These are phyloP conservation scores for Centropus bengalensis DNA, from an alignment of 2,113 vertebrate species.

Conservation along the genomic window DNA sequence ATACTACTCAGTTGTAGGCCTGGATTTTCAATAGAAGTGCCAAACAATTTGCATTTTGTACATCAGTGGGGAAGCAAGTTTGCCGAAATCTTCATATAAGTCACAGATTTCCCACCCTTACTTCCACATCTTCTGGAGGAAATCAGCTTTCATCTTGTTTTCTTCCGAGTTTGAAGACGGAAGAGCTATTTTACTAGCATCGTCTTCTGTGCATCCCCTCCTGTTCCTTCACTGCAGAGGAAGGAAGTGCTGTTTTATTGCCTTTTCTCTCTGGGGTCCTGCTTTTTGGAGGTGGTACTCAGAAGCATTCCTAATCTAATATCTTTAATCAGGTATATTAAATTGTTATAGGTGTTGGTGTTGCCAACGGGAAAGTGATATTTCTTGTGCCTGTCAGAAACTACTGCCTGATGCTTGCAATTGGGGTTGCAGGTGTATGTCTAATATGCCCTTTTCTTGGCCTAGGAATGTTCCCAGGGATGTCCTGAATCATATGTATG, in stretches of 20 bases:
- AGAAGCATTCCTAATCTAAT: not conserved
- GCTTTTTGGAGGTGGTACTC: not conserved
- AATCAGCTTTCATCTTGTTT: not conserved
- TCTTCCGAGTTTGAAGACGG: not conserved
- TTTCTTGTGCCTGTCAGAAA: not conserved
- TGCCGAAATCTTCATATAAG: not conserved
- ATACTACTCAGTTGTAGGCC: conserved; percentile 7
- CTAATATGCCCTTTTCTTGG: not conserved
- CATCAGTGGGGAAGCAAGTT: conserved; percentile 20
- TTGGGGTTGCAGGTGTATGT: not conserved
- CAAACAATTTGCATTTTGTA: conserved; percentile 19
- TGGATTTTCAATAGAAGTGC: conserved; percentile 28
- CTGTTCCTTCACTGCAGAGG: not conserved
- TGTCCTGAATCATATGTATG: not conserved
- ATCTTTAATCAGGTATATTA: not conserved
- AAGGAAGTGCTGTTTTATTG: not conserved
- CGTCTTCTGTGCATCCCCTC: not conserved
- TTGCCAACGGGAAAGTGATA: not conserved
- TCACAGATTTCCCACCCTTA: not conserved
- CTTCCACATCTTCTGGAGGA: not conserved
- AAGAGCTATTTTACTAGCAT: not conserved
- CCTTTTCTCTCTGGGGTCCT: not conserved
- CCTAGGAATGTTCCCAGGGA: not conserved
- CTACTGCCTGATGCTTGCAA: not conserved
- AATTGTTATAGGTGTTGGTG: not conserved